phyloP scores from a whole-genome alignment of 2,888 invertebrate genomes.

The Eledona agricola region DNA sequence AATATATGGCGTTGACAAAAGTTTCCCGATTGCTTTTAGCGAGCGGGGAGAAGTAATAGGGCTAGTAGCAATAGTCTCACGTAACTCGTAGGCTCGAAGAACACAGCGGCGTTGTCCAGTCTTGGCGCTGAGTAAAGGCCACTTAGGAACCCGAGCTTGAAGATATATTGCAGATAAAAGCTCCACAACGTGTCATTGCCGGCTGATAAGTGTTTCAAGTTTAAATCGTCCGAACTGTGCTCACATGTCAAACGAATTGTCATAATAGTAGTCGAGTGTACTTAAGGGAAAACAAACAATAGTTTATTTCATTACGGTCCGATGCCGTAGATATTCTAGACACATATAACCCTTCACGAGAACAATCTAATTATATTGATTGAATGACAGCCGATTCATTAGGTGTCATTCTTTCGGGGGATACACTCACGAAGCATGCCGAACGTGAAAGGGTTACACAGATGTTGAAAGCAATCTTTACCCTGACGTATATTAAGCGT shows the following conservation, averaged over 20 bases:
- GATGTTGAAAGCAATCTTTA: constrained; percentile 32
- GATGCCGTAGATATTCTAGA: constrained; percentile 59
- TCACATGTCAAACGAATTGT: constrained; percentile 31
- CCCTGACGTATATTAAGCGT: constrained; percentile 32
- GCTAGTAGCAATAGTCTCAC: constrained; percentile 38
- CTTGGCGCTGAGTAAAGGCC: constrained; percentile 38
- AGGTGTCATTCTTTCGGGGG: constrained; percentile 60
- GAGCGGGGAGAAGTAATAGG: constrained; percentile 34
- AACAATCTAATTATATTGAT: constrained; percentile 65
- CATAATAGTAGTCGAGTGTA: constrained; percentile 35
- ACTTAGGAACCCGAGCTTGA: constrained; percentile 39
- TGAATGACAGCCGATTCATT: constrained; percentile 65
- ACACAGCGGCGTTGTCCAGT: constrained; percentile 35
- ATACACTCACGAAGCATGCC: constrained; percentile 43
- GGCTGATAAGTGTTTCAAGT: constrained; percentile 37
- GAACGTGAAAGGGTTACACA: constrained; percentile 53
- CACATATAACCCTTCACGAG: constrained; percentile 60
- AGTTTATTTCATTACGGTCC: constrained; percentile 59
- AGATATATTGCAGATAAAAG: constrained; percentile 41
- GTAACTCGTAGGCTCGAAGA: constrained; percentile 37
- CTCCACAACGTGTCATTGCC: constrained; percentile 39
- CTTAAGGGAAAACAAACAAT: constrained; percentile 52
- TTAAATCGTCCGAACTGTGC: constrained; percentile 22
- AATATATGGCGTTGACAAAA: constrained; percentile 26
- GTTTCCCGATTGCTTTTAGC: constrained; percentile 17